Base-by-base conservation (phyloP, 1,140 invertebrate species). In the Drosophila navojoa region DNA sequence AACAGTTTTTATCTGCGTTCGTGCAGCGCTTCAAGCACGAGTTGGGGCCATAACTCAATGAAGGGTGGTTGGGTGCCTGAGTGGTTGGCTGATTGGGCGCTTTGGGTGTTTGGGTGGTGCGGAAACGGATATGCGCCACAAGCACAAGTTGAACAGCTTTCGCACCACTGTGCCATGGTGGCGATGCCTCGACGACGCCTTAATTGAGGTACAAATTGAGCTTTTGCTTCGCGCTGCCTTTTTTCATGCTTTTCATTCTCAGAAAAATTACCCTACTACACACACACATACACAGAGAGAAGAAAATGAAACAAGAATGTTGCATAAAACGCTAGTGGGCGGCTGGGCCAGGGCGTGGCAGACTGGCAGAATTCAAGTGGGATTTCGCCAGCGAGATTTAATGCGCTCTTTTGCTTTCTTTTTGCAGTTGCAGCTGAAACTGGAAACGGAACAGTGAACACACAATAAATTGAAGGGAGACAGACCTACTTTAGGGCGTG, bases 141-240 rank as follows among this genome's bases (percentile, higher is more conserved):
- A 71, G 75, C 79, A 38, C 35, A 72, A 40, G 13, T 49, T 62
- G 50, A 69, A 15, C 58, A 47, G 64, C 63, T 81, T 81, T 86
- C 64, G 84, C 63, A 47, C 70, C 84, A 89, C 84, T 89, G 84
- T 89, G 79, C 84, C 71, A 76, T 74, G 81, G 81, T 57, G 25
- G 60, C 53, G 22, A 59, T 29, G 64, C 55, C 71, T 29, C 57
- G 67, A 64, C 79, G 84, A 89, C 84, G 84, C 84, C 84, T 89
- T 89, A 89, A 89, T 89, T 89, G 84, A 89, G 80, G 84, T 89
- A 89, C 84, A 89, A 89, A 89, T 89, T 89, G 84, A 89, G 84
- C 82, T 86, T 87, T 89, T 87, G 72, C 45, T 16, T 16, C 29
- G 45, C 62, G 67, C 42, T 52, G 42, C 58, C 42, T 63, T 66